Evolutionary conservation across 2,888 invertebrate genomes (phyloP).

Genomic region (Ochropleura leucogaster): DNA sequence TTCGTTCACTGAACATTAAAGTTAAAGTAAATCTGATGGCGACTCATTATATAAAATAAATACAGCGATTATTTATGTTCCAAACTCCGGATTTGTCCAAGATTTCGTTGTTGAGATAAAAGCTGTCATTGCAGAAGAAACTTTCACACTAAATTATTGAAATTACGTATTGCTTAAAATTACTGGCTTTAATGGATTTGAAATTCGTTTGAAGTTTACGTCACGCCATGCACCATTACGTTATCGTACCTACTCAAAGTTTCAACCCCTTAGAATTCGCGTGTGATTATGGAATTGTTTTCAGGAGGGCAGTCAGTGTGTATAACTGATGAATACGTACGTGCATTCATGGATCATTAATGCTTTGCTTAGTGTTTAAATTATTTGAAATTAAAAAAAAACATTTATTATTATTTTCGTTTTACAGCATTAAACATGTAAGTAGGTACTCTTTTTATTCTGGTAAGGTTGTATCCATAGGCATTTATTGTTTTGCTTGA

Average conservation of each 20-base stretch:
- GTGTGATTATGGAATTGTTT: slow-evolving; percentile 31
- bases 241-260: slow-evolving; percentile 26
- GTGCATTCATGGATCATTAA: background rate
- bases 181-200: slow-evolving; percentile 49
- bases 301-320: background rate
- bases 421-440: too few species aligned
- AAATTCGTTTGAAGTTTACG: slow-evolving; percentile 53
- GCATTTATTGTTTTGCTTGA: too few species aligned
- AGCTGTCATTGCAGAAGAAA: slow-evolving; percentile 70
- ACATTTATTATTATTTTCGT: too few species aligned
- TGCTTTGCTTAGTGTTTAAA: background rate
- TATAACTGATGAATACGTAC: background rate
- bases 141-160: slow-evolving; percentile 55
- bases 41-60: slow-evolving; percentile 77
- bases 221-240: slow-evolving; percentile 42
- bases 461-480: too few species aligned
- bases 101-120: slow-evolving; percentile 73
- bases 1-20: slow-evolving; percentile 40
- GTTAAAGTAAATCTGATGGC: slow-evolving; percentile 72
- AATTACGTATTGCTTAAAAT: slow-evolving; percentile 42
- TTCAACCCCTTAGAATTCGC: slow-evolving; percentile 3
- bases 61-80: slow-evolving; percentile 76
- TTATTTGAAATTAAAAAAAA: background rate
- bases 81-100: slow-evolving; percentile 72
- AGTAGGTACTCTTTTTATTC: too few species aligned